phyloP scores from a whole-genome alignment of 2,797 vertebrate genomes.

The Hypotaenidia philippensis region DNA sequence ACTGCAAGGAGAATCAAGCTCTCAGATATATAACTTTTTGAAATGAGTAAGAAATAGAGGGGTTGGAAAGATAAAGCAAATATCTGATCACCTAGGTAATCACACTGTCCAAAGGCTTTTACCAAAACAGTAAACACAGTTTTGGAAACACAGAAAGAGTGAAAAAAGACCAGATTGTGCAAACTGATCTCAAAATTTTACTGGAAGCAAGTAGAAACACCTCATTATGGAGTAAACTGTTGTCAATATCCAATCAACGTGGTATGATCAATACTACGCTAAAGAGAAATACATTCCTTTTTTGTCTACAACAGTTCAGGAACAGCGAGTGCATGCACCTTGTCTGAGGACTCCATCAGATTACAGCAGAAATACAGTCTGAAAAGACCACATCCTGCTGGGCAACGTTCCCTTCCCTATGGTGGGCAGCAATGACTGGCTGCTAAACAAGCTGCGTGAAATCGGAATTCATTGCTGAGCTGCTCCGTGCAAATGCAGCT shows the following conservation, averaged over 20 bases:
- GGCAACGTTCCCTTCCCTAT: not conserved
- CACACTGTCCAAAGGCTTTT: not conserved
- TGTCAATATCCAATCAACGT: not conserved
- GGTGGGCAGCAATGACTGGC: not conserved
- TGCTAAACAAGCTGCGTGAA: not conserved
- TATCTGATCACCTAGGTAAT: not conserved
- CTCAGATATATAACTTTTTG: constrained; percentile 51
- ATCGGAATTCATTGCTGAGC: not conserved
- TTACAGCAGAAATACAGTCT: not conserved
- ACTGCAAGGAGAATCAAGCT: constrained; percentile 48
- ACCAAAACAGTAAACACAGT: not conserved
- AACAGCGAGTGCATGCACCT: not conserved
- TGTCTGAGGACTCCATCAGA: not conserved
- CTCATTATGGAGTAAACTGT: not conserved
- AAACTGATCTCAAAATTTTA: not conserved
- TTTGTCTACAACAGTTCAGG: not conserved
- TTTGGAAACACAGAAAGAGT: not conserved
- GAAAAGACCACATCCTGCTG: not conserved
- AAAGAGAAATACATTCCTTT: not conserved
- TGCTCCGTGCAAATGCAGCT: not conserved
- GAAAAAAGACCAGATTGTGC: not conserved
- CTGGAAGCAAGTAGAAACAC: not conserved
- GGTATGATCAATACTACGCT: not conserved
- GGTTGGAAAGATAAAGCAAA: constrained; percentile 40
- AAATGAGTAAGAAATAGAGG: constrained; percentile 47